Conservation (phyloP, 2,113 vertebrate species). For the Catharus bicknelli region DNA sequence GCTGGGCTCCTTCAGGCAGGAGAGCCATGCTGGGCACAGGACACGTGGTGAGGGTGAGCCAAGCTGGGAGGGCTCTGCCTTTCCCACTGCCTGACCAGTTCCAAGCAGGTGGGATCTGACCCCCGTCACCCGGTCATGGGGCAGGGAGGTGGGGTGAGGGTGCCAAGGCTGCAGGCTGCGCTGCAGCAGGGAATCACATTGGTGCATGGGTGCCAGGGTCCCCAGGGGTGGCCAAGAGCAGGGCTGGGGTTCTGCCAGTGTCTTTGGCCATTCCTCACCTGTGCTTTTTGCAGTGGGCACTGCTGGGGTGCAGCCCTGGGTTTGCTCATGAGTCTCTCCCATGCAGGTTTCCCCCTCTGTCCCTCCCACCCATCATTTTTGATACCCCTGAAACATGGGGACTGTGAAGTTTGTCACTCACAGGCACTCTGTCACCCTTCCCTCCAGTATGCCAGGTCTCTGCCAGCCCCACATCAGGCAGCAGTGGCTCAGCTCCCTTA, state of each 20-base stretch:
- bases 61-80: not conserved
- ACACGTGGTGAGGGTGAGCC: rapidly evolving
- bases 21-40: not conserved
- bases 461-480: not conserved
- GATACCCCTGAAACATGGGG: not conserved
- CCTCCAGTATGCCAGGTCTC: not conserved
- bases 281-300: rapidly evolving
- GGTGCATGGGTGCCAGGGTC: not conserved
- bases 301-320: not conserved
- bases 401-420: not conserved
- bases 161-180: not conserved
- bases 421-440: not conserved
- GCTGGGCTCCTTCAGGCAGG: not conserved
- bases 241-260: rapidly evolving
- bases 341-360: not conserved
- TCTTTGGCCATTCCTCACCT: no score
- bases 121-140: rapidly evolving
- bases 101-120: rapidly evolving
- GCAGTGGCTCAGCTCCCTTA: not conserved
- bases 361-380: not conserved
- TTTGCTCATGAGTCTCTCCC: rapidly evolving
- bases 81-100: rapidly evolving
- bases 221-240: not conserved
- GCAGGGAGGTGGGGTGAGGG: not conserved
- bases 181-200: rapidly evolving